Percentiles rank a stretch among this genome's conserved stretches.
Conservation (phyloP, 2,888 invertebrate genomes). For the Ctenicera cuprea region DNA sequence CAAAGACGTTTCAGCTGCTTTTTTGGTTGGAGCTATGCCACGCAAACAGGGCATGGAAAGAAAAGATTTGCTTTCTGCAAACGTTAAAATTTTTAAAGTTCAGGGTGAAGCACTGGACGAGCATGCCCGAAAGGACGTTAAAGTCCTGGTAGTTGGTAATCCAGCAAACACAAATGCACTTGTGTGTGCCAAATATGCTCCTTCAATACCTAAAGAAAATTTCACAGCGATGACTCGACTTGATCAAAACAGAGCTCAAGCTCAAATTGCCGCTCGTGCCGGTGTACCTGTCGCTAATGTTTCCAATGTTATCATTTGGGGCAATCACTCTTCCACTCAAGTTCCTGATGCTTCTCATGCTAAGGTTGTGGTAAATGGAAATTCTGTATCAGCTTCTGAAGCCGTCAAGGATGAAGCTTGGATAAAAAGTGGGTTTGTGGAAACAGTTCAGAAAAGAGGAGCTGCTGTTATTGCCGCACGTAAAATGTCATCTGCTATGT, state of each 20-base stretch:
- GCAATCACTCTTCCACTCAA: conserved; percentile 99
- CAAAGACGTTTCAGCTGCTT: conserved; percentile 95
- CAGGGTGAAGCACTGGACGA: conserved; percentile 96
- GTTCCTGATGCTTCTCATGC: conserved; percentile 94
- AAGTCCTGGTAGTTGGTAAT: conserved; percentile 98
- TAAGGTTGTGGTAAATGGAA: conserved; percentile 70
- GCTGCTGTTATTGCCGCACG: conserved; percentile 98
- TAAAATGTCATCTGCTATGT: conserved; percentile 99
- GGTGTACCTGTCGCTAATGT: conserved; percentile 84
- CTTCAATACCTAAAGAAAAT: conserved; percentile 96
- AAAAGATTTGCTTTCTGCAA: conserved; percentile 97
- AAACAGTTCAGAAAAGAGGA: conserved; percentile 97
- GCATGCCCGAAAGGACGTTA: conserved; percentile 92
- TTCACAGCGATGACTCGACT: conserved; percentile 98
- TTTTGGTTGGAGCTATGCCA: conserved; percentile 98
- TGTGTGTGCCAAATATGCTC: conserved; percentile 96
- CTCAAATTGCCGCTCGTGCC: conserved; percentile 87
- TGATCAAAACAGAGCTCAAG: conserved; percentile 97
- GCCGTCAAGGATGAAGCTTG: conserved; percentile 89
- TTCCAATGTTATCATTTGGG: conserved; percentile 96
- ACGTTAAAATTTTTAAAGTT: conserved; percentile 98
- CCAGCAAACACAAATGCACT: conserved; percentile 99
- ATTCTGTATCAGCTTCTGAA: conserved; percentile 78
- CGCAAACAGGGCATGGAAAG: conserved; percentile 98
- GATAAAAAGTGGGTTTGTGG: conserved; percentile 88